A percentile compares a stretch with the other conserved stretches of the same genome.
phyloP scores from a whole-genome alignment of 2,888 invertebrate species.

The Cryptocephalus moraei region DNA sequence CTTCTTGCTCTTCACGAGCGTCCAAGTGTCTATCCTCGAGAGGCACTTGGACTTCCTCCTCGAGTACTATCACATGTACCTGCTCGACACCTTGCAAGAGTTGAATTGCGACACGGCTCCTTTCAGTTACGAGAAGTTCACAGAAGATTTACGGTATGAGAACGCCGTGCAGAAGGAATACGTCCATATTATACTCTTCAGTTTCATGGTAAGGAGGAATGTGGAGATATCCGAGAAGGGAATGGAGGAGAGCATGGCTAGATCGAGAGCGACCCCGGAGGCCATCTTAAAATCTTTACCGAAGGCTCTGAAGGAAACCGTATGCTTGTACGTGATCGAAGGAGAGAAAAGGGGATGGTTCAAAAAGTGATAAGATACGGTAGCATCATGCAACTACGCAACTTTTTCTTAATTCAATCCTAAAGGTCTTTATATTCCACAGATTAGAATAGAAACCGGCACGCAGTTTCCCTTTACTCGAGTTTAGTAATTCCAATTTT shows the following conservation, averaged over 20 bases:
- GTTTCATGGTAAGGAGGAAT: too few relatives aligned
- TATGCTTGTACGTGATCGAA: too few relatives aligned
- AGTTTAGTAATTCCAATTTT: too few relatives aligned
- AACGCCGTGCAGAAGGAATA: too few relatives aligned
- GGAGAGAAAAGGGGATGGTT: too few relatives aligned
- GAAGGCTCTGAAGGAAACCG: too few relatives aligned
- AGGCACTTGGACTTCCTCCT: slow-evolving; percentile 38
- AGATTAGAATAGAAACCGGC: not conserved
- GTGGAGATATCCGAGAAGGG: too few relatives aligned
- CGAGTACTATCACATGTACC: slow-evolving; percentile 38
- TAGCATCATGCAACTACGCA: not conserved
- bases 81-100: slow-evolving; percentile 33
- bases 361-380: not conserved
- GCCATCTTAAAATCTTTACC: too few relatives aligned
- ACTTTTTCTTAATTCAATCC: not conserved
- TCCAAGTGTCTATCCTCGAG: slow-evolving; percentile 31
- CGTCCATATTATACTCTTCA: too few relatives aligned
- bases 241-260: too few relatives aligned
- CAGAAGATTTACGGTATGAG: slow-evolving; percentile 25
- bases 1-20: slow-evolving; percentile 43
- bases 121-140: slow-evolving; percentile 33
- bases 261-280: too few relatives aligned
- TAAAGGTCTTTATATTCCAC: not conserved
- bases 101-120: slow-evolving; percentile 21
- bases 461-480: not conserved